These are phyloP conservation scores for Pithys albifrons DNA, from an alignment of 2,113 vertebrate species.

Conservation along the genomic window DNA sequence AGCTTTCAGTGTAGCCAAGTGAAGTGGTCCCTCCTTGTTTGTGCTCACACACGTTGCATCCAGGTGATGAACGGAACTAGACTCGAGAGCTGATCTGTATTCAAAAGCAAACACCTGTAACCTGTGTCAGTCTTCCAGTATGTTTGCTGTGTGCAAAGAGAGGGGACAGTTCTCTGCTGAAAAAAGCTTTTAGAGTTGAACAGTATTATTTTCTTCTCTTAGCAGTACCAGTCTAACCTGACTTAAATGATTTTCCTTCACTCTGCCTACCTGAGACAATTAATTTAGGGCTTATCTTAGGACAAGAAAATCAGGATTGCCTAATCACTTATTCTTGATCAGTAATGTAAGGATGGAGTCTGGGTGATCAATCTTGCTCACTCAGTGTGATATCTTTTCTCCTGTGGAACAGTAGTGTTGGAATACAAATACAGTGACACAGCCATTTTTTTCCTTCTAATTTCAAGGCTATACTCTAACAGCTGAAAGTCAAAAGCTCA, in stretches of 20 bases:
- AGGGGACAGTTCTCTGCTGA: not conserved
- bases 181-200: not conserved
- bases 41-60: not conserved
- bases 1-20: not conserved
- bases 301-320: not conserved
- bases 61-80: not conserved
- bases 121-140: not conserved
- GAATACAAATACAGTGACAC: not conserved
- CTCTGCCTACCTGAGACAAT: not conserved
- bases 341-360: not conserved
- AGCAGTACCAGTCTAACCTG: not conserved
- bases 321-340: not conserved
- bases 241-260: not conserved
- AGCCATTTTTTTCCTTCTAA: not conserved
- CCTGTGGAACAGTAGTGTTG: not conserved
- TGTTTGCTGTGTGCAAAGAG: not conserved
- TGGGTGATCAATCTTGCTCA: not conserved
- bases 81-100: not conserved
- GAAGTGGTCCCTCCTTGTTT: not conserved
- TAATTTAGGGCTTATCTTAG: not conserved
- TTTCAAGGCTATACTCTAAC: conserved; percentile 27
- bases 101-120: not conserved
- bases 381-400: not conserved
- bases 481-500: conserved; percentile 47
- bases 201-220: not conserved